These are phyloP conservation scores for Hoplostethus atlanticus DNA, from an alignment of 2,797 vertebrate species.

Conservation along the genomic window DNA sequence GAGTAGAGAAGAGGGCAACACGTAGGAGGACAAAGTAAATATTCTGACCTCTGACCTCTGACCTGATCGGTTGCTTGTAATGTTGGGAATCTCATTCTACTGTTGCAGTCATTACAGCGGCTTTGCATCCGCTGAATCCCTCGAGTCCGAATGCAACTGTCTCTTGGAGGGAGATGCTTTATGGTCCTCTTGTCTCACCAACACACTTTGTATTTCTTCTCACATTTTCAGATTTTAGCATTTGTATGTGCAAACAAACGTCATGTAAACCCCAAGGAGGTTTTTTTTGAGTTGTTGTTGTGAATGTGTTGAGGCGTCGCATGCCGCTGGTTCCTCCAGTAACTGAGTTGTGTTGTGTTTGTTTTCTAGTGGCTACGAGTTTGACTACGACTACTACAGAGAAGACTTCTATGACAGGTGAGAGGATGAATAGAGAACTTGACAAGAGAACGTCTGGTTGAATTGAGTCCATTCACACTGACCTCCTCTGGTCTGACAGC, in stretches of 20 bases:
- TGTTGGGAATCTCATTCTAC: no score
- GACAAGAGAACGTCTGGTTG: no score
- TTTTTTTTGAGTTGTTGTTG: constrained; percentile 5
- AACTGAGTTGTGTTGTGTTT: constrained; percentile 31
- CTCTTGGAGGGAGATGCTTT: no score
- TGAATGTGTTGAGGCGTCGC: neutral
- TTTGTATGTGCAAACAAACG: neutral
- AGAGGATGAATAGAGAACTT: constrained; percentile 20
- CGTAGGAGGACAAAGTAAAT: no score
- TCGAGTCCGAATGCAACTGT: no score
- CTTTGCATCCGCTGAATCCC: no score
- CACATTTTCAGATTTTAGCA: neutral
- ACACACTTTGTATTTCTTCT: constrained; percentile 14
- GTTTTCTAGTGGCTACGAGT: constrained; percentile 89
- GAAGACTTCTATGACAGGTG: constrained; percentile 94
- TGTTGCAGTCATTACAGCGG: no score
- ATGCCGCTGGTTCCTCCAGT: constrained; percentile 11
- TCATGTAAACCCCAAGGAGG: neutral
- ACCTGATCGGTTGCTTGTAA: no score
- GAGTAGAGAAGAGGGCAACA: no score
- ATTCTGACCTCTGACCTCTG: no score
- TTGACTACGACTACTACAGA: constrained; percentile 93
- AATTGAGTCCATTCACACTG: neutral
- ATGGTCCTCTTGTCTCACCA: constrained; percentile 25
- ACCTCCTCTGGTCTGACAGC: neutral